Base-by-base conservation (phyloP, 2,113 vertebrate species). In the Sitta europaea region DNA sequence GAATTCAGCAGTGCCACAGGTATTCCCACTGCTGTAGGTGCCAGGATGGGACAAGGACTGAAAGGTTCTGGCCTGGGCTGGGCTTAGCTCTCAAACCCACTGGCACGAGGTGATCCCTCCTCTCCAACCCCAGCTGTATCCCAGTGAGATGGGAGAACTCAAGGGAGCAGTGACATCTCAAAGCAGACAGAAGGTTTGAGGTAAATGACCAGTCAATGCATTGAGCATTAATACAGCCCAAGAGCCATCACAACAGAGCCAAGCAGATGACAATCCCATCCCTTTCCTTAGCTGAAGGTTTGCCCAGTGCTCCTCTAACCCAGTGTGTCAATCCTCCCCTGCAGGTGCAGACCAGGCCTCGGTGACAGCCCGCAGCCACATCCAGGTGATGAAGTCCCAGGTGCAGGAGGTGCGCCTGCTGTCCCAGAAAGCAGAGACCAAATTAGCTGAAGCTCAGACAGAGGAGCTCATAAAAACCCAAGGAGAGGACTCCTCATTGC, bases 291-390 rank as follows among this genome's bases (percentile, higher is more conserved):
- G 62, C 3, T 80, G 63, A 24, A 57, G 38, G 66, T 29, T 68
- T 90, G 8, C 27, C 1, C 8, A 43, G 58, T 57, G 43, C 42
- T 67, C 3, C 47, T 88, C 22, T 72, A 47, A 87, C 58, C 42
- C 27, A 9, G 3, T 1, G 58, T 81, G 47, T 20, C 48, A 9
- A 43, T 13, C 17, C 12, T 45, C 50, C 6, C 45, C 88, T 40
- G 96, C 97, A 99, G 99, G 99, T 92, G 99, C 99, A 2, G 99
- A 99, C 59, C 98, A 99, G 58, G 99, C 99, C 12, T 99, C 98
- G 0, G 35, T 99, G 48, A 98, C 98, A 0, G 95, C 98, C 42
- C 98, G 97, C 62, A 99, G 96, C 54, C 99, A 99, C 89, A 97
- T 99, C 36, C 98, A 99, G 96, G 83, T 99, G 81, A 98, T 99